Evolutionary conservation across 2,888 invertebrate species (phyloP), one percentile per base, ranked within the genome.

Genomic region (Thymelicus lineola): DNA sequence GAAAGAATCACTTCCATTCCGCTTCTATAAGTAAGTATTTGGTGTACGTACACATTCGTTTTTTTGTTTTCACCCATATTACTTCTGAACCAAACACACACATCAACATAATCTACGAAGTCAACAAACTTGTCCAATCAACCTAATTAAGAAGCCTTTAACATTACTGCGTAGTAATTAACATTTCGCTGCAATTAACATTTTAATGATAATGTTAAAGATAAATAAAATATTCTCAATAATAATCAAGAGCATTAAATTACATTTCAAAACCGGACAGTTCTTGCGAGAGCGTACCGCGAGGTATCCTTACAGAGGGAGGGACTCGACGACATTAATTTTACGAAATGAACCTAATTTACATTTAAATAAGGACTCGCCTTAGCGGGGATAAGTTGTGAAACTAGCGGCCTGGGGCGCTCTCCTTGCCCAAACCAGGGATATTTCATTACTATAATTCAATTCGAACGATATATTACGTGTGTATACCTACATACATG

Each of bases 291-390:
- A 15, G 9, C 9, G 14, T 7, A 6, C 7, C 7, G 70, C 65
- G 45, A 79, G 90, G 93, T 78, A 85, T 86, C 88, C 74, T 74
- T 81, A 85, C 83, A 76, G 88, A 94, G 95, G 95, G 94, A 94
- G 95, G 91, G 88, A 85, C 92, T 91, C 89, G 86, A 91, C 94
- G 96, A 96, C 96, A 96, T 96, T 96, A 96, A 96, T 96, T 96
- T 96, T 95, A 96, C 95, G 96, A 96, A 96, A 96, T 96, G 96
- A 96, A 96, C 96, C 96, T 97, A 96, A 97, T 97, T 96, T 96
- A 96, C 96, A 96, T 96, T 96, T 96, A 96, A 96, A 96, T 96
- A 96, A 96, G 96, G 96, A 95, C 90, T 92, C 82, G 93, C 93
- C 93, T 93, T 93, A 93, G 92, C 83, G 82, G 88, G 93, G 93